Evolutionary conservation across 2,113 vertebrate species (phyloP).

Genomic region (Coreoperca whiteheadi): DNA sequence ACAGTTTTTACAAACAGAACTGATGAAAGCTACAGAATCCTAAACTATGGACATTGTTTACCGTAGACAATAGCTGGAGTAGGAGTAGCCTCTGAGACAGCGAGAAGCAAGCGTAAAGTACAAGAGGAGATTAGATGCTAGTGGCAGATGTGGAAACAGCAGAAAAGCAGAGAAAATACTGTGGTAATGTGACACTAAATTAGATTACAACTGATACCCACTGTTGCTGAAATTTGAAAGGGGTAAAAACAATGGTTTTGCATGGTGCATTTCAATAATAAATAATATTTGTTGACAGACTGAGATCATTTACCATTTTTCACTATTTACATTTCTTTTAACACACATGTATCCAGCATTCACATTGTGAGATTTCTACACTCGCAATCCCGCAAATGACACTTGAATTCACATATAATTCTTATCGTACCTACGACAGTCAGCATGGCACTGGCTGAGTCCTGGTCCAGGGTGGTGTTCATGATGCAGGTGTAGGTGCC

Average conservation of each 20-base stretch:
- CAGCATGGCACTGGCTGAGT: conserved; percentile 93
- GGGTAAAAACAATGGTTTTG: background rate
- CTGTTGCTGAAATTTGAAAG: background rate
- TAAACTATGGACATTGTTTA: conserved; percentile 85
- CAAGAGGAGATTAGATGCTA: conserved; percentile 76
- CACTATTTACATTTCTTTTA: background rate
- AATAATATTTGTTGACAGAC: background rate
- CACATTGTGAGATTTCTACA: background rate
- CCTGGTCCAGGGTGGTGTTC: conserved; percentile 94
- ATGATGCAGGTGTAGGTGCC: conserved; percentile 93
- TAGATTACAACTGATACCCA: background rate
- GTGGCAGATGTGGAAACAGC: conserved; percentile 42
- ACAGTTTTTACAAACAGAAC: conserved; percentile 5
- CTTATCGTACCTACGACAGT: conserved; percentile 92
- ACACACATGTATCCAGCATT: background rate
- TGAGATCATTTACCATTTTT: background rate
- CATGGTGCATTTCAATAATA: background rate
- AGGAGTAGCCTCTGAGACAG: conserved; percentile 95
- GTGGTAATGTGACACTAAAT: background rate
- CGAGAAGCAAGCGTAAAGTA: conserved; percentile 85
- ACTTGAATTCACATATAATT: background rate
- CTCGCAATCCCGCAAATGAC: background rate
- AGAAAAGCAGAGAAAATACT: conserved; percentile 43
- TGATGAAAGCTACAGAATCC: conserved; percentile 46
- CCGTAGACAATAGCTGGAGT: conserved; percentile 95